These are phyloP conservation scores for Bos javanicus DNA, from an alignment of 2,113 vertebrate genomes.

Conservation along the genomic window DNA sequence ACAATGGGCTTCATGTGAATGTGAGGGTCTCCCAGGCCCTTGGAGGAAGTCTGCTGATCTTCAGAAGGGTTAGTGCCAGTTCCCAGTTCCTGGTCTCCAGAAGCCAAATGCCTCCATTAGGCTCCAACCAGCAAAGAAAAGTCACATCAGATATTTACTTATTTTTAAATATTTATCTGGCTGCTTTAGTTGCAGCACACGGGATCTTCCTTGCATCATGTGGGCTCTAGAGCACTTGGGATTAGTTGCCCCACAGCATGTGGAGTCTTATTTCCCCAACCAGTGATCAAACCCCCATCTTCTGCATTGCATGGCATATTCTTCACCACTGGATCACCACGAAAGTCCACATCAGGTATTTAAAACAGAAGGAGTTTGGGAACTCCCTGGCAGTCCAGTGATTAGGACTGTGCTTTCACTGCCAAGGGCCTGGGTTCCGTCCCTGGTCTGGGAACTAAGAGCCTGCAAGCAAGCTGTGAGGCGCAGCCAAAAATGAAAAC, in stretches of 20 bases:
- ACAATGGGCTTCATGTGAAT: neutral
- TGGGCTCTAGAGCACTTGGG: neutral
- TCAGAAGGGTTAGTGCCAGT: neutral
- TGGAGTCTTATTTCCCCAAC: neutral
- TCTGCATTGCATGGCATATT: neutral
- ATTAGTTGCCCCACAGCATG: neutral
- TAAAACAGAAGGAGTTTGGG: neutral
- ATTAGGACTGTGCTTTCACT: neutral
- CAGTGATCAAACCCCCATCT: neutral
- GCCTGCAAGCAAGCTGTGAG: neutral
- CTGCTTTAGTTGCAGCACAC: neutral
- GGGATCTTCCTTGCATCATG: neutral
- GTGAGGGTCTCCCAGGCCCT: neutral
- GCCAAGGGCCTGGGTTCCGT: neutral
- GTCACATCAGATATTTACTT: neutral
- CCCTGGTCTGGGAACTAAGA: neutral
- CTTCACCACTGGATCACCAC: neutral
- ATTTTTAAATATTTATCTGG: neutral
- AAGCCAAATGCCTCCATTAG: neutral
- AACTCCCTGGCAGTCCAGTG: neutral
- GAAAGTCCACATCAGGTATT: neutral
- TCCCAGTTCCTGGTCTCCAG: neutral
- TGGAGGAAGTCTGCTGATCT: neutral
- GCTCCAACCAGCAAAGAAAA: neutral
- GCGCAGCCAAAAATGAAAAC: neutral